phyloP scores from a whole-genome alignment of 2,888 invertebrate genomes.

The Trypoxylon attenuatum region DNA sequence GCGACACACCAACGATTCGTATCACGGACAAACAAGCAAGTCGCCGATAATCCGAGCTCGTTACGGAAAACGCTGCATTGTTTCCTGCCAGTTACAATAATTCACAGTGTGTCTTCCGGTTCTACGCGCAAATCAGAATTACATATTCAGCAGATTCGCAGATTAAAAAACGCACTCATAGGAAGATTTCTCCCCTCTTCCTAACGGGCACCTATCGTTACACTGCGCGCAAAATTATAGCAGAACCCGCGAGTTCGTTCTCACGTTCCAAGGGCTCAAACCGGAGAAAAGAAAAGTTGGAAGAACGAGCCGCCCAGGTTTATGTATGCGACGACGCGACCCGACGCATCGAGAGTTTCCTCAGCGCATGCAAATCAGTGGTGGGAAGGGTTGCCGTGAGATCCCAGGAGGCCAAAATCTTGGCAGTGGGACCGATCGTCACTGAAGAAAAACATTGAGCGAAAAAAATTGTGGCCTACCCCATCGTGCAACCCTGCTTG shows the following conservation, averaged over 20 bases:
- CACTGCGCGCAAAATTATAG: too few species aligned
- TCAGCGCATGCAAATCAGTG: conserved; percentile 60
- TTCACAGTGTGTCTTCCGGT: neutral
- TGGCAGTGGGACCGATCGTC: too few species aligned
- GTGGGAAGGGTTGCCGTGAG: conserved; percentile 57
- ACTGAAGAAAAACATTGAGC: conserved; percentile 46
- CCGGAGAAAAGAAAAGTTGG: too few species aligned
- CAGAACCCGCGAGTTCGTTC: too few species aligned
- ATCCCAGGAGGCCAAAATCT: conserved; percentile 21
- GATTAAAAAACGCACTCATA: too few species aligned
- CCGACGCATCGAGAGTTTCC: conserved; percentile 32
- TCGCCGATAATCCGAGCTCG: conserved; percentile 6
- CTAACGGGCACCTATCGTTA: too few species aligned
- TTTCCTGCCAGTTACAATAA: conserved; percentile 12
- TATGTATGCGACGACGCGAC: too few species aligned
- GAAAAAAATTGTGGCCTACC: conserved; percentile 40
- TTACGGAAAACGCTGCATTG: conserved; percentile 9
- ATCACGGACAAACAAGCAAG: conserved; percentile 8
- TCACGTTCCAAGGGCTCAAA: too few species aligned
- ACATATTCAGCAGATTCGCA: conserved; percentile 21
- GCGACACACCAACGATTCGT: conserved; percentile 17
- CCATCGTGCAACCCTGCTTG: conserved; percentile 18
- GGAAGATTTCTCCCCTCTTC: too few species aligned
- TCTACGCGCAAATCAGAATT: conserved; percentile 15
- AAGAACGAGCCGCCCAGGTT: too few species aligned